A percentile compares a stretch with the other conserved stretches of the same genome.
Evolutionary conservation across 2,888 invertebrate genomes (phyloP).

Genomic region (Ornithoptera alexandrae): DNA sequence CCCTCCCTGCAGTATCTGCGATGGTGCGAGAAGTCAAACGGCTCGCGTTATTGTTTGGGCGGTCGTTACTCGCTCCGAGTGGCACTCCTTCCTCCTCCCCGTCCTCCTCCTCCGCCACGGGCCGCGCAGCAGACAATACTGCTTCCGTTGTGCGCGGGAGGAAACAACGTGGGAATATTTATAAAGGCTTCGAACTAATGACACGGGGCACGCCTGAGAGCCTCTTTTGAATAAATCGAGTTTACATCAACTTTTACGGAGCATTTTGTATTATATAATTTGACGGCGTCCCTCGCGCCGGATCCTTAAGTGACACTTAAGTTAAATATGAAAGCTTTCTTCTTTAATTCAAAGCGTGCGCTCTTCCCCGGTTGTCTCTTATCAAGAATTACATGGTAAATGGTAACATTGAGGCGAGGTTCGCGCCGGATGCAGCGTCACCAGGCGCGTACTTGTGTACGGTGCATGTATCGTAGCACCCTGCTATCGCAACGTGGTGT

Average conservation of each 20-base stretch:
- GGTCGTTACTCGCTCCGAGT: background rate
- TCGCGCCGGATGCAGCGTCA: too few species aligned
- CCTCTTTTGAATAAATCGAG: slow-evolving; percentile 9
- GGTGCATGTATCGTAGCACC: too few species aligned
- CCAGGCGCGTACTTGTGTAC: too few species aligned
- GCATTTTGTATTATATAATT: too few species aligned
- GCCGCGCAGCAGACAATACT: slow-evolving; percentile 13
- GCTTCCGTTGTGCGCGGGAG: slow-evolving; percentile 2
- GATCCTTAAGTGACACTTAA: background rate
- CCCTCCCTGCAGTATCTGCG: too few species aligned
- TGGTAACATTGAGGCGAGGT: too few species aligned
- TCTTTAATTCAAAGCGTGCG: background rate
- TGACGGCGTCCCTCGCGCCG: background rate
- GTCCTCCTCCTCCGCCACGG: background rate
- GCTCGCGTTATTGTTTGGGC: slow-evolving; percentile 3
- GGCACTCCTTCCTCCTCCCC: background rate
- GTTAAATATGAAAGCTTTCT: slow-evolving; percentile 1
- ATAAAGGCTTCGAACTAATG: slow-evolving; percentile 21
- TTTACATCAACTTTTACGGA: background rate
- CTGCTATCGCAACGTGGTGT: too few species aligned
- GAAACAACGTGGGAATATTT: slow-evolving; percentile 16
- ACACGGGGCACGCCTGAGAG: slow-evolving; percentile 11
- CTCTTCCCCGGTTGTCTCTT: too few species aligned
- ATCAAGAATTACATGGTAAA: too few species aligned
- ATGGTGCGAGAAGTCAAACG: too few species aligned